Percentiles rank a stretch among this genome's conserved stretches.
Evolutionary conservation across 2,888 invertebrate species (phyloP).

Genomic region (Dusona sp.): DNA sequence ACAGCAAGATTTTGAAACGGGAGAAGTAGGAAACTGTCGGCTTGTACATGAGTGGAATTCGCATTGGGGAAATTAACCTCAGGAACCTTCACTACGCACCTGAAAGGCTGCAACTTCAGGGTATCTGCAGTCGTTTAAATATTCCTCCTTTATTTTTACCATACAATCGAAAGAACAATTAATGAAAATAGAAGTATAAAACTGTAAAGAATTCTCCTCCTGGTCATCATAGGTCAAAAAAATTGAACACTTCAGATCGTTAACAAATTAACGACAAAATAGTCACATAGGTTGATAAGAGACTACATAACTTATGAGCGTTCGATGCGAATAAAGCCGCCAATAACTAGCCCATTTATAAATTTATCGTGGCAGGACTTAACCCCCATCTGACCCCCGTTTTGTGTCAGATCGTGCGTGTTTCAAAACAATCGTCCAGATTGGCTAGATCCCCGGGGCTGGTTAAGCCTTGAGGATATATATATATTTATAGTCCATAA

Average conservation of each 20-base stretch:
- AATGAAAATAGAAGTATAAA: neutral
- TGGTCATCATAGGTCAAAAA: too few species aligned
- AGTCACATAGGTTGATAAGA: neutral
- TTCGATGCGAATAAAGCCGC: conserved; percentile 41
- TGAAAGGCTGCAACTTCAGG: neutral
- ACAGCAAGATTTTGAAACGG: too few species aligned
- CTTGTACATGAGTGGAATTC: neutral
- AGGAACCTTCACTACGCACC: neutral
- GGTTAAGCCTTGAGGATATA: conserved; percentile 56
- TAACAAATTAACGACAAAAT: neutral
- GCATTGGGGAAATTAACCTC: neutral
- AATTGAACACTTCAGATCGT: too few species aligned
- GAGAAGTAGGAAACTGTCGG: neutral
- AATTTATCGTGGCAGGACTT: conserved; percentile 64
- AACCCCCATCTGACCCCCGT: conserved; percentile 52
- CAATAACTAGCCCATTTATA: conserved; percentile 61
- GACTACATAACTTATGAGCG: conserved; percentile 13
- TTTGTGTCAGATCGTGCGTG: conserved; percentile 70
- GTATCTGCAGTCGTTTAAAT: neutral
- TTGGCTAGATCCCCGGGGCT: conserved; percentile 69
- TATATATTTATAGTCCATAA: conserved; percentile 1
- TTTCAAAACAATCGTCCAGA: conserved; percentile 78
- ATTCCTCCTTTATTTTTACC: neutral
- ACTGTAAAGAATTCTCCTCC: neutral
- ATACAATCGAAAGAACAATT: neutral